These are phyloP conservation scores for Ochropacha duplaris DNA, from an alignment of 2,888 invertebrate genomes.

Conservation along the genomic window DNA sequence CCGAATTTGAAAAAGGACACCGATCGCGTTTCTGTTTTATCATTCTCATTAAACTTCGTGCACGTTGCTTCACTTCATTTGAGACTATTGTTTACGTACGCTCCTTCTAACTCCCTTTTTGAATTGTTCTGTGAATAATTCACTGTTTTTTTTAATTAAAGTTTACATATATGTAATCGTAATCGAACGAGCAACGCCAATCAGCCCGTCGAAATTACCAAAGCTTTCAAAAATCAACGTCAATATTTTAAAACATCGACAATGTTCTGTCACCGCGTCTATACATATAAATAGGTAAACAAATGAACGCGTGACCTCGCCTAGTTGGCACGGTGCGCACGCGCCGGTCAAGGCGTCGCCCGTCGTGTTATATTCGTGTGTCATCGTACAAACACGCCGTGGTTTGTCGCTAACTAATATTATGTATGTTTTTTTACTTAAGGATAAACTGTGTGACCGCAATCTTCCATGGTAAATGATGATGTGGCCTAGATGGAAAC, in stretches of 20 bases:
- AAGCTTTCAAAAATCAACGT: neutral
- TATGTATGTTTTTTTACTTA: neutral
- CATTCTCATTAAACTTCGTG: too few species aligned
- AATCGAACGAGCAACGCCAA: too few species aligned
- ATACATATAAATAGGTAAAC: slow-evolving; percentile 2
- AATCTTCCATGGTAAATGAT: neutral
- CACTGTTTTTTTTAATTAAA: too few species aligned
- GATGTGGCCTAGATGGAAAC: too few species aligned
- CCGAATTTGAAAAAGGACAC: too few species aligned
- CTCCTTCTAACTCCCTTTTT: too few species aligned
- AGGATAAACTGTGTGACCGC: too few species aligned
- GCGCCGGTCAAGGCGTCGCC: slow-evolving; percentile 42
- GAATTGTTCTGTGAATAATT: too few species aligned
- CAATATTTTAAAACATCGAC: neutral
- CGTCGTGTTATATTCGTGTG: slow-evolving; percentile 13
- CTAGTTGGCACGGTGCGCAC: slow-evolving; percentile 34
- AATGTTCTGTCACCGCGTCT: neutral
- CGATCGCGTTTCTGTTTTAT: too few species aligned
- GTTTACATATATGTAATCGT: too few species aligned
- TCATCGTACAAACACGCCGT: slow-evolving; percentile 16
- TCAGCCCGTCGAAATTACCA: neutral
- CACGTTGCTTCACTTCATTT: too few species aligned
- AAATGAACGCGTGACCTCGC: slow-evolving; percentile 30
- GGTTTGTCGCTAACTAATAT: neutral
- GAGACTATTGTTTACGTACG: too few species aligned